phyloP scores from a whole-genome alignment of 1,140 invertebrate species.

The Neelides sp. region DNA sequence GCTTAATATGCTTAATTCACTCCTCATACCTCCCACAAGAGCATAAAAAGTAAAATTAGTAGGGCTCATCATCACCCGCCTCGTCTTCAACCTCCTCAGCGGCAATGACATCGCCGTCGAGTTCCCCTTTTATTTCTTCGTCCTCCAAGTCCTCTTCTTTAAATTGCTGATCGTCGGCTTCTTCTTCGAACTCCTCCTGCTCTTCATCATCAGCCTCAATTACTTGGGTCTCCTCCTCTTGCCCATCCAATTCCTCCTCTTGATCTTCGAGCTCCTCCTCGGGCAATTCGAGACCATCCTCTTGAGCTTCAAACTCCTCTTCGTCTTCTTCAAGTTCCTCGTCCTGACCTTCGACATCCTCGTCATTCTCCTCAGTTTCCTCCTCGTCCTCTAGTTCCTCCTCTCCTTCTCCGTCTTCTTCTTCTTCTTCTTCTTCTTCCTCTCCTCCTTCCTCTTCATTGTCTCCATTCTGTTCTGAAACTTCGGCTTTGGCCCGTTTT shows the following conservation, averaged over 20 bases:
- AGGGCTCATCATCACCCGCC: not conserved
- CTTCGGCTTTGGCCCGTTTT: conserved; percentile 32
- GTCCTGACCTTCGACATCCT: not conserved
- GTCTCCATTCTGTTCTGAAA: conserved; percentile 32
- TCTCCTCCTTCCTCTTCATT: conserved; percentile 33
- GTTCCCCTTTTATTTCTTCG: not conserved
- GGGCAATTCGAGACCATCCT: not conserved
- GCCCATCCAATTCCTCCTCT: not conserved
- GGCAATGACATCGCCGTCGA: not conserved
- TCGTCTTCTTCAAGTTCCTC: not conserved
- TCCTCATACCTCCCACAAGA: conserved; percentile 1
- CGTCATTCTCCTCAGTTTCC: conserved; percentile 15
- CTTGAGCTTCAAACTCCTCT: not conserved
- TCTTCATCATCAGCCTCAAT: not conserved
- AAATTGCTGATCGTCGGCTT: conserved; percentile 3
- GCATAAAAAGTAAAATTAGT: not conserved
- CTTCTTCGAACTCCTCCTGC: conserved; percentile 5
- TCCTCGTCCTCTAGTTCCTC: conserved; percentile 19
- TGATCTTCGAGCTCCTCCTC: conserved; percentile 3
- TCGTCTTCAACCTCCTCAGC: not conserved
- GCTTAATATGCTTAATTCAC: not conserved
- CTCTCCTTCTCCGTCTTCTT: conserved; percentile 35
- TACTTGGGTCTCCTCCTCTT: conserved; percentile 4
- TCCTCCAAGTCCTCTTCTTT: conserved; percentile 3
- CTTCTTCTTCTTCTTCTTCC: conserved; percentile 35